Evolutionary conservation across 1,140 invertebrate genomes (phyloP).

Genomic region (Nomia melanderi): DNA sequence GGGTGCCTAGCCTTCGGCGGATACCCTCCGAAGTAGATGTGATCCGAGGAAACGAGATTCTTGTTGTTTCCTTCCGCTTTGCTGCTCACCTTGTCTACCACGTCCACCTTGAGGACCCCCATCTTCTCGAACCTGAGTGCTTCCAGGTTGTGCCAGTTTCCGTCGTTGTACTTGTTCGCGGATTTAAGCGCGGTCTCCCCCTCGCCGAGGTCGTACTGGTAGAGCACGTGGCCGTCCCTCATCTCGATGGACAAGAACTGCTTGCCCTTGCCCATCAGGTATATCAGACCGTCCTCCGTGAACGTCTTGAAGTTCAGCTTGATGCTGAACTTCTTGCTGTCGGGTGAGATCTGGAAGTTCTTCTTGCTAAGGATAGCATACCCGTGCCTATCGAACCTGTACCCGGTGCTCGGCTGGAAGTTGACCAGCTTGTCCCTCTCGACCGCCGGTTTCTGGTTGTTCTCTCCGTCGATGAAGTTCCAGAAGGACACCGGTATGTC

Average conservation of each 20-base stretch:
- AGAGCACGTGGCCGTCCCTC: constrained; percentile 87
- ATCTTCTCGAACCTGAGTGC: constrained; percentile 85
- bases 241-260: constrained; percentile 94
- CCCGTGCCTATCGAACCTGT: constrained; percentile 92
- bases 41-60: constrained; percentile 82
- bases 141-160: constrained; percentile 90
- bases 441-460: constrained; percentile 87
- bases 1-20: constrained; percentile 83
- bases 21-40: constrained; percentile 95
- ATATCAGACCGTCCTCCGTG: constrained; percentile 92
- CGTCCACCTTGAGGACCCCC: constrained; percentile 87
- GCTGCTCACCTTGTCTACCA: constrained; percentile 75
- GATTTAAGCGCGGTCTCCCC: constrained; percentile 83
- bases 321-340: constrained; percentile 82
- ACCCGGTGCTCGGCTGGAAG: constrained; percentile 85
- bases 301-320: constrained; percentile 92
- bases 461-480: constrained; percentile 93
- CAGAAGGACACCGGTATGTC: constrained; percentile 94
- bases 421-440: constrained; percentile 87
- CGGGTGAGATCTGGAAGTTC: constrained; percentile 81
- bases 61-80: constrained; percentile 72
- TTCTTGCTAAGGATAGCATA: constrained; percentile 87
- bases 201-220: constrained; percentile 86
- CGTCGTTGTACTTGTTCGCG: constrained; percentile 88
- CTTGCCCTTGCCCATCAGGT: constrained; percentile 88